Base-by-base conservation (phyloP, 2,113 vertebrate species). In the Chrysochloris asiatica region DNA sequence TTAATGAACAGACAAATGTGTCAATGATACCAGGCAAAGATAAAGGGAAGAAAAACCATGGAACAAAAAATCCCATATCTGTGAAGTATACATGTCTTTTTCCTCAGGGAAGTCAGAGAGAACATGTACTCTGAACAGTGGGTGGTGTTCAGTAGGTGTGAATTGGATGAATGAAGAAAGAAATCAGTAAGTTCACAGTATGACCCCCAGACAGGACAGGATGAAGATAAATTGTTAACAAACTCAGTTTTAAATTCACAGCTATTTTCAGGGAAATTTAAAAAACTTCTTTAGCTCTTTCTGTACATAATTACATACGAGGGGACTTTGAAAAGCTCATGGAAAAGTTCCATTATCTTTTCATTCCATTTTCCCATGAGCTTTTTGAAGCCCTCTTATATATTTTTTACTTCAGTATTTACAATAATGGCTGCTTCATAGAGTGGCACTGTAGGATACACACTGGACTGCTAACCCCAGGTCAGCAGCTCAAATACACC, bases 211-310 rank as follows among this genome's bases (percentile, higher is more conserved):
- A 63, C 7, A 0, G 73, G 43, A 61, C n/a, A 30, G 22, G 8
- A 61, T 26, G 54, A 61, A 24, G 8, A 61, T 8, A 61, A 21
- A 56, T 28, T 10, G 4, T 65, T 86, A 9, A 17, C 12, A 8
- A 36, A 78, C 22, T 45, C 48, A 50, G 48, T 8, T 50, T 13
- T 83, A 80, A 79, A 81, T 73, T 89, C 71, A 84, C 10, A 80
- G 36, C 17, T 88, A 83, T 78, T 94, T 81, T 79, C 71, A 83
- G 56, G 79, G 45, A 89, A 90, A 86, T 85, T 73, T 67, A 93
- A 54, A 45, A 86, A 87, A 72, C 4, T 21, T 33, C 41, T 36
- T 78, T 83, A 67, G 16, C 28, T 81, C 80, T 90, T 67, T 61
- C 45, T 65, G 0, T 67, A 8, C 72, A 43, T 50, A 33, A 48